These are phyloP conservation scores for Epirrita christyi DNA, from an alignment of 2,888 invertebrate species.

Conservation along the genomic window DNA sequence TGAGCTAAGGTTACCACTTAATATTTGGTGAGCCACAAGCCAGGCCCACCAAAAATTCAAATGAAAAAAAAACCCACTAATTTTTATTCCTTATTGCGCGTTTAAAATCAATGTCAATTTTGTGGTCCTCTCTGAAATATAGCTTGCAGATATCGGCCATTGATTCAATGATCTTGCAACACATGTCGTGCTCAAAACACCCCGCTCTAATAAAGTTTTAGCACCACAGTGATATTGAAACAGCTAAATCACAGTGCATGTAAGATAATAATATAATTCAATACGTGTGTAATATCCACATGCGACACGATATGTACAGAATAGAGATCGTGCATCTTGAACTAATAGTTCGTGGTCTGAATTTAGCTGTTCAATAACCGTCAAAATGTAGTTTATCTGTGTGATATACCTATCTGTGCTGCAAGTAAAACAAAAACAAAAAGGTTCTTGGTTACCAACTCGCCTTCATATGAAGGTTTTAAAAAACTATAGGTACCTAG, in stretches of 20 bases:
- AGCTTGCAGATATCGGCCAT: constrained; percentile 6
- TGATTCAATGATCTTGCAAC: constrained; percentile 36
- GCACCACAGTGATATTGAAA: constrained; percentile 71
- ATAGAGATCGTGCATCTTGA: constrained; percentile 30
- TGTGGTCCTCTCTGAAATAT: neutral
- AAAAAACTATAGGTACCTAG: too few relatives aligned
- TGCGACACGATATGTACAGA: constrained; percentile 16
- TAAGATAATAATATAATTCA: constrained; percentile 27
- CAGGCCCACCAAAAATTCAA: too few relatives aligned
- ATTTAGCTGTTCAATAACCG: constrained; percentile 19
- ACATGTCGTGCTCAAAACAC: constrained; percentile 24
- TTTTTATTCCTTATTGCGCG: too few relatives aligned
- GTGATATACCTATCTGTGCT: too few relatives aligned
- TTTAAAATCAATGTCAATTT: too few relatives aligned
- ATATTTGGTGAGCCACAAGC: too few relatives aligned
- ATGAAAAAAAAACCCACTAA: too few relatives aligned
- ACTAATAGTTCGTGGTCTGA: constrained; percentile 23
- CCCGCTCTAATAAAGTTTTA: constrained; percentile 72
- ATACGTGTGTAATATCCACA: constrained; percentile 31
- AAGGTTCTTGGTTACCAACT: too few relatives aligned
- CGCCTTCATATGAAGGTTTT: too few relatives aligned
- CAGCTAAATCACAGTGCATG: constrained; percentile 65
- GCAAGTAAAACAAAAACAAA: too few relatives aligned
- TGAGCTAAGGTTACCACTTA: too few relatives aligned
- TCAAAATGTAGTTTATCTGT: neutral